phyloP scores from a whole-genome alignment of 2,888 invertebrate species.

The Danaus chrysippus region DNA sequence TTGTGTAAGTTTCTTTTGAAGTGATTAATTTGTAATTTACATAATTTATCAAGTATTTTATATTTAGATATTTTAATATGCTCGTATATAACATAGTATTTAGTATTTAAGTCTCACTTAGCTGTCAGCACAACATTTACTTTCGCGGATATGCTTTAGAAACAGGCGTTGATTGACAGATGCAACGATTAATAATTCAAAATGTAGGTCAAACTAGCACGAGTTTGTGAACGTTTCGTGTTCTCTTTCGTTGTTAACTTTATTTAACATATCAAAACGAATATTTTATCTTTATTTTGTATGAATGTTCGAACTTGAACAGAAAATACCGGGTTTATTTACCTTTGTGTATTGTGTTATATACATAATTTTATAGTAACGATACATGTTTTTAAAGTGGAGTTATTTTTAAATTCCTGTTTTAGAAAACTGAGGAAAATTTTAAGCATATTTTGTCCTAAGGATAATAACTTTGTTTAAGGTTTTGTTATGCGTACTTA shows the following conservation, averaged over 20 bases:
- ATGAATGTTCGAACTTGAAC: conserved; percentile 14
- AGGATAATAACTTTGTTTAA: not conserved
- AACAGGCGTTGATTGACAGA: conserved; percentile 23
- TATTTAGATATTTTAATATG: no score
- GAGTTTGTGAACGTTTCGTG: conserved; percentile 16
- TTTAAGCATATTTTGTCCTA: not conserved
- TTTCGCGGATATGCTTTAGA: conserved; percentile 11
- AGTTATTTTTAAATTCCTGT: not conserved
- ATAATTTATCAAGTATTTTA: not conserved
- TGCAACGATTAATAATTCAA: conserved; percentile 14
- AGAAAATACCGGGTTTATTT: conserved; percentile 12
- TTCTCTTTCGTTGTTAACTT: conserved; percentile 9
- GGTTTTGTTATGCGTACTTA: not conserved
- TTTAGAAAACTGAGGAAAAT: not conserved
- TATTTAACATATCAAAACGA: conserved; percentile 15
- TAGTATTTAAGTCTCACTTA: not conserved
- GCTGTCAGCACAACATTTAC: not conserved
- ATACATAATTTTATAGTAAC: not conserved
- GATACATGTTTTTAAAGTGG: not conserved
- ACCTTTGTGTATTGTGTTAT: not conserved
- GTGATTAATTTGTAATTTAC: not conserved
- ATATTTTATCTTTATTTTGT: conserved; percentile 19
- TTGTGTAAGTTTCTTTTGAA: not conserved
- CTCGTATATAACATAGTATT: no score
- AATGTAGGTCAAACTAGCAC: conserved; percentile 21